These are phyloP conservation scores for Hyppa rectilinea DNA, from an alignment of 2,888 invertebrate genomes.

Conservation along the genomic window DNA sequence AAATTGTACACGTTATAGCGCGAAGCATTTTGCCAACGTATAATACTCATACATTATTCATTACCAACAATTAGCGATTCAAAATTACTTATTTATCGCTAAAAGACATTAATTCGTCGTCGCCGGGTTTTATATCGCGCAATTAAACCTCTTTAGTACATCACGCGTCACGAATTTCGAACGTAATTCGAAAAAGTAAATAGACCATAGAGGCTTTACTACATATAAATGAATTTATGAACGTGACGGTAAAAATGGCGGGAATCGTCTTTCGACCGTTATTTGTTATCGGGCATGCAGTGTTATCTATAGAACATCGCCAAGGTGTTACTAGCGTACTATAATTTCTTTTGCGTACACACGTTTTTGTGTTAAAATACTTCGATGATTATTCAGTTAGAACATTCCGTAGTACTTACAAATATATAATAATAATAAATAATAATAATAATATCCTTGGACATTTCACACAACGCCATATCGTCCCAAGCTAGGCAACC, in stretches of 20 bases:
- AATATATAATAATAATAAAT: too few relatives aligned
- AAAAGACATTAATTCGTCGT: conserved; percentile 64
- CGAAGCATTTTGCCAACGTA: conserved; percentile 56
- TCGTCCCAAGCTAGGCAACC: too few relatives aligned
- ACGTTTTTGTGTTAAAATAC: conserved; percentile 62
- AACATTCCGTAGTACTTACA: conserved; percentile 35
- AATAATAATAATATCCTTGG: too few relatives aligned
- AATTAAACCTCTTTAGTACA: conserved; percentile 70
- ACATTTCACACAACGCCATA: too few relatives aligned
- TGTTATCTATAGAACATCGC: conserved; percentile 80
- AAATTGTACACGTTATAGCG: conserved; percentile 57
- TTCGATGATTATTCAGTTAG: conserved; percentile 51
- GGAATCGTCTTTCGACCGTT: conserved; percentile 81
- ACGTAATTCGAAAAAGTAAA: conserved; percentile 79
- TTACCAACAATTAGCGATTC: conserved; percentile 67
- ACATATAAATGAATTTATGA: conserved; percentile 75
- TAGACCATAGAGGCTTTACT: conserved; percentile 77
- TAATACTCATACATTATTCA: conserved; percentile 67
- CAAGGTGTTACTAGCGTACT: conserved; percentile 74
- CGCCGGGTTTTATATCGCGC: conserved; percentile 61
- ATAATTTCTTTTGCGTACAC: conserved; percentile 73
- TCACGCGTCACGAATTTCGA: conserved; percentile 76
- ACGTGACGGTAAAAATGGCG: conserved; percentile 82
- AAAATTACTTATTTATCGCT: conserved; percentile 71
- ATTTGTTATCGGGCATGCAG: conserved; percentile 79